Evolutionary conservation across 2,888 invertebrate genomes (phyloP), one percentile per base, ranked within the genome.

Genomic region (Pristionchus fissidentatus): DNA sequence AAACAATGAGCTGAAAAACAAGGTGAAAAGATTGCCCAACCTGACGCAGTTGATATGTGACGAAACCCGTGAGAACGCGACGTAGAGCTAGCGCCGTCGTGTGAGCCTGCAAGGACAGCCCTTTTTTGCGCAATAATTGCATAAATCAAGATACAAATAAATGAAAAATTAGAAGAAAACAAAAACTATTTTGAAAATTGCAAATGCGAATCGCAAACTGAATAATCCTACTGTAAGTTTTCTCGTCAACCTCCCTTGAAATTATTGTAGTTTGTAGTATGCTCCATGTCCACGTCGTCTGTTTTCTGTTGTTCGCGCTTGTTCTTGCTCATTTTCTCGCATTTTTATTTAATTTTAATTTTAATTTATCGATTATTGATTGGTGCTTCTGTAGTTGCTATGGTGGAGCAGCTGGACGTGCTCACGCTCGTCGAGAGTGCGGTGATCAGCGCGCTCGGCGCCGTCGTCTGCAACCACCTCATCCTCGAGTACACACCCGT

Each of bases 401-500:
- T 43, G 41, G 52, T 82, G 43, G 55, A 55, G 35, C 43, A 77
- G 13, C n/a, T 82, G 3, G 70, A 80, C 80, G 41, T 43, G 29
- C 41, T 43, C 19, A 49, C 80, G 10, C 60, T 73, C 55, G 70
- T 22, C 29, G 83, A 87, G 38, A 90, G 88, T 78, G 86, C 78
- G 5, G 84, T 84, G 8, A 70, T 91, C 52, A 89, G 90, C 73
- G 83, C 84, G 0, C 75, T 84, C 22, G 90, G 91, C n/a, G 88
- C 86, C 10, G 78, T 86, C n/a, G 77, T 87, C 19, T 88, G 87
- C 66, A 86, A 84, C 81, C 84, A 83, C n/a, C 75, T 91, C 49
- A 91, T 92, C 52, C 35, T 79, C 3, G 87, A 88, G 32, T 92
- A 89, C 85, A 90, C 92, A 77, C 92, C 92, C 8, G 89, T 92